Percentiles rank a stretch among this genome's conserved stretches.
Evolutionary conservation across 2,888 invertebrate species (phyloP).

Genomic region (Argynnis bischoffii): DNA sequence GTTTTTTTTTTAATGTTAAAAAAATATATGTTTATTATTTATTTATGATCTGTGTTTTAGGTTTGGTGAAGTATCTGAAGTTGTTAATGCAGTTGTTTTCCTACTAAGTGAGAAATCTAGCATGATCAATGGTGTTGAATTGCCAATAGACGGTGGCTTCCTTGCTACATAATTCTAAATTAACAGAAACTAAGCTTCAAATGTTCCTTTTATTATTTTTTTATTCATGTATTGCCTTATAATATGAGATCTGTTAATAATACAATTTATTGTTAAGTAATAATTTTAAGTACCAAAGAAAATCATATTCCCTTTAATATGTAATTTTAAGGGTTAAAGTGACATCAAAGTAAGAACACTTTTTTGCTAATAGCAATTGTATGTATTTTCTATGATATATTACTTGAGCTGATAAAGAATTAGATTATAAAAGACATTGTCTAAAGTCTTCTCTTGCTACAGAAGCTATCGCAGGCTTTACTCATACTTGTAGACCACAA

Average conservation of each 20-base stretch:
- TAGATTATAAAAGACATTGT: too few species aligned
- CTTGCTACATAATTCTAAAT: conserved; percentile 69
- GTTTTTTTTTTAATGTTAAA: too few species aligned
- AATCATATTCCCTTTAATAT: conserved; percentile 25
- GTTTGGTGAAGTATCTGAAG: conserved; percentile 90
- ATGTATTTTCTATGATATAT: too few species aligned
- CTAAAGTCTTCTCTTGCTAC: too few species aligned
- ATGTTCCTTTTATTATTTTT: conserved; percentile 25
- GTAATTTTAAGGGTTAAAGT: conserved; percentile 8
- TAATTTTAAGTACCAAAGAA: conserved; percentile 42
- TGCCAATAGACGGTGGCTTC: conserved; percentile 93
- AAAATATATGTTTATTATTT: too few species aligned
- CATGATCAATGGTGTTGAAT: conserved; percentile 85
- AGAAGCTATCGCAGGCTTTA: too few species aligned
- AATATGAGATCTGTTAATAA: conserved; percentile 41
- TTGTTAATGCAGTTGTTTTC: conserved; percentile 90
- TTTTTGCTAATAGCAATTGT: too few species aligned
- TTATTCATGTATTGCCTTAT: conserved; percentile 16
- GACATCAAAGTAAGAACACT: not conserved
- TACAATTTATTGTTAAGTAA: conserved; percentile 33
- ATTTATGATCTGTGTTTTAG: conserved; percentile 50
- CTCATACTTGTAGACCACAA: too few species aligned
- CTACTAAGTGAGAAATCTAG: conserved; percentile 86
- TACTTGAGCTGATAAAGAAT: too few species aligned
- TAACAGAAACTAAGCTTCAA: conserved; percentile 22